These are phyloP conservation scores for Leptinotarsa undecemlineata DNA, from an alignment of 1,140 invertebrate genomes.

Conservation along the genomic window DNA sequence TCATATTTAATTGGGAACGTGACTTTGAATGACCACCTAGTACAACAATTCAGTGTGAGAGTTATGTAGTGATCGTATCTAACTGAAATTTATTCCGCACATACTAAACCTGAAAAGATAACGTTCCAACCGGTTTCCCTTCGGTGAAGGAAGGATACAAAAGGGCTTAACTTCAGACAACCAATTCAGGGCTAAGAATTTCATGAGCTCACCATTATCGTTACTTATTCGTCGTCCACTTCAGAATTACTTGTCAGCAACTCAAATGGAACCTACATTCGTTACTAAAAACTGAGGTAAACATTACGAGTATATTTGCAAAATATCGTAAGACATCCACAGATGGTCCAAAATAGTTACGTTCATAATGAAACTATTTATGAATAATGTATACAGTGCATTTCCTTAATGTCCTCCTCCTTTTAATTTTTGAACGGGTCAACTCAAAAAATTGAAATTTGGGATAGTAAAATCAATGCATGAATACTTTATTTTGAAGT, in stretches of 20 bases:
- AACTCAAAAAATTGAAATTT: too few relatives aligned
- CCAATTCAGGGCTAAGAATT: constrained; percentile 1
- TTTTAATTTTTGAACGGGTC: too few relatives aligned
- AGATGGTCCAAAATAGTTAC: too few relatives aligned
- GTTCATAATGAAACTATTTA: too few relatives aligned
- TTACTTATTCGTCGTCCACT: background rate
- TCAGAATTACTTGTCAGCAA: background rate
- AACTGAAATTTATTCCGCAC: constrained; percentile 3
- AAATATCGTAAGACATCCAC: too few relatives aligned
- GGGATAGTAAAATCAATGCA: too few relatives aligned
- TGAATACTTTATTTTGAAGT: too few relatives aligned
- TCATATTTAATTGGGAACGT: constrained; percentile 1
- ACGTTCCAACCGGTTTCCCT: constrained; percentile 4
- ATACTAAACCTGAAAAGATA: constrained; percentile 4
- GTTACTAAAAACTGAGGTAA: too few relatives aligned
- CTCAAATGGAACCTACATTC: background rate
- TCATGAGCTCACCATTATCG: constrained; percentile 2
- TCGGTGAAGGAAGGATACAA: background rate
- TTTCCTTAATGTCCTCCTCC: too few relatives aligned
- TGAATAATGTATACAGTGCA: too few relatives aligned
- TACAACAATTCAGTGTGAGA: background rate
- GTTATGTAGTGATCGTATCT: constrained; percentile 5
- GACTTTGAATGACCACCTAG: background rate
- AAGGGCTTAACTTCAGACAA: constrained; percentile 5
- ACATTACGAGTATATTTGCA: too few relatives aligned